phyloP scores from a whole-genome alignment of 2,113 vertebrate species.

The Psophia crepitans region DNA sequence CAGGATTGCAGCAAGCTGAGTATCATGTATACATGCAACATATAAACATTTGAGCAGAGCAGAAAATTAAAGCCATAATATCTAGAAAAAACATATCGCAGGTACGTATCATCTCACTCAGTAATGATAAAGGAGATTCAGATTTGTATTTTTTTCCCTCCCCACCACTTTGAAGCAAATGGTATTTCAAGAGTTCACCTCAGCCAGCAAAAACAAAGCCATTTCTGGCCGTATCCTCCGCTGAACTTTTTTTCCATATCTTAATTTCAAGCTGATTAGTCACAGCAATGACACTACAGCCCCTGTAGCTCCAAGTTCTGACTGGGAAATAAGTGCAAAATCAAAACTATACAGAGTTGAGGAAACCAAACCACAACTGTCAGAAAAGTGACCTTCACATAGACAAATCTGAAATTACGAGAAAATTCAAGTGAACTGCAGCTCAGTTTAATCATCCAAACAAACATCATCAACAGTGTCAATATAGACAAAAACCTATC shows the following conservation, averaged over 20 bases:
- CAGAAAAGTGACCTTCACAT: neutral
- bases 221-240: neutral
- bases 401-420: neutral
- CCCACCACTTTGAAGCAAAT: neutral
- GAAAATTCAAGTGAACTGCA: neutral
- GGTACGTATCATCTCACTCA: neutral
- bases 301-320: neutral
- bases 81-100: fast-evolving
- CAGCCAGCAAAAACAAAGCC: neutral
- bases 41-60: neutral
- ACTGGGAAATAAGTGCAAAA: neutral
- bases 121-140: neutral
- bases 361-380: neutral
- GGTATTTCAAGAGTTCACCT: neutral
- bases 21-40: neutral
- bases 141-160: neutral
- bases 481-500: neutral
- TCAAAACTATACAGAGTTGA: neutral
- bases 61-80: neutral
- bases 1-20: neutral
- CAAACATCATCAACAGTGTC: neutral
- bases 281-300: neutral
- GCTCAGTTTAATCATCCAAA: neutral
- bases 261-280: neutral
- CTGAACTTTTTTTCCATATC: neutral